Conservation (phyloP, 1,140 invertebrate species). For the Polypedilum pembai region DNA sequence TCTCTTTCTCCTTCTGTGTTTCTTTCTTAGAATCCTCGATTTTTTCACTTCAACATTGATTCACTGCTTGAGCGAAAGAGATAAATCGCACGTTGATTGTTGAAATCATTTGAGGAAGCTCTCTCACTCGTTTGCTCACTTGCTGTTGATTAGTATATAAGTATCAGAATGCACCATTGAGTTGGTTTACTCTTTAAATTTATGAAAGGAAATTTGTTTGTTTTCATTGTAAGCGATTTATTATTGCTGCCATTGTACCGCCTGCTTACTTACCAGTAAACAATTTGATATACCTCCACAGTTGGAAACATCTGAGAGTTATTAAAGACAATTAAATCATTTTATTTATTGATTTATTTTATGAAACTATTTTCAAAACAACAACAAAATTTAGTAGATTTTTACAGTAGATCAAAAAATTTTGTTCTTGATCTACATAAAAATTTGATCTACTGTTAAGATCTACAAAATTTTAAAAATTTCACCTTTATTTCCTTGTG, state of each 20-base stretch:
- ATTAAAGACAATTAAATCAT: conserved; percentile 26
- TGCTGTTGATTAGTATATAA: neutral
- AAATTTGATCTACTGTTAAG: no score
- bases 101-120: conserved; percentile 4
- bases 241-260: neutral
- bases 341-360: conserved; percentile 21
- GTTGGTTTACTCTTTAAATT: neutral
- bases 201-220: conserved; percentile 1
- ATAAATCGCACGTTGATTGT: conserved; percentile 15
- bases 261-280: conserved; percentile 14
- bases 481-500: no score
- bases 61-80: conserved; percentile 9
- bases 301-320: neutral
- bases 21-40: neutral
- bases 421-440: no score
- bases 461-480: no score
- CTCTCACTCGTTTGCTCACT: neutral
- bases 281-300: neutral
- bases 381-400: neutral
- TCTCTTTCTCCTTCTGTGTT: neutral
- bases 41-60: neutral
- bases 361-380: no score
- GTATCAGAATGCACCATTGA: conserved; percentile 2
- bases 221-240: neutral
- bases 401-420: neutral